phyloP scores from a whole-genome alignment of 2,888 invertebrate species.

The Himalopsyche tibetana region DNA sequence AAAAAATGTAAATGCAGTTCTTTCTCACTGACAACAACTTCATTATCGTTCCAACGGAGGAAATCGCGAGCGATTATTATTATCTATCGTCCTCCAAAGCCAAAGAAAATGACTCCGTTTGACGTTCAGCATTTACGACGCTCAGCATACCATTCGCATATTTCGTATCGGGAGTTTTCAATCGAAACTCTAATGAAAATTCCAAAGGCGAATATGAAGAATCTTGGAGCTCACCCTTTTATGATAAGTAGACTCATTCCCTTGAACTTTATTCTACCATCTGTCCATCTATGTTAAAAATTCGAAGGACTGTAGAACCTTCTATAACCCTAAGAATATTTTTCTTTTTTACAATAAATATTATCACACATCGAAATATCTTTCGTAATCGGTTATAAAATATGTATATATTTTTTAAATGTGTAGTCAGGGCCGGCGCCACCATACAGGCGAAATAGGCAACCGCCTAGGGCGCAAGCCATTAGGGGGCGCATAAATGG shows the following conservation, averaged over 20 bases:
- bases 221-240: neutral
- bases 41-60: neutral
- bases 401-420: too few relatives aligned
- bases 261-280: too few relatives aligned
- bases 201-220: neutral
- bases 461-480: too few relatives aligned
- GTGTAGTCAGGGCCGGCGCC: too few relatives aligned
- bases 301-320: too few relatives aligned
- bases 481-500: too few relatives aligned
- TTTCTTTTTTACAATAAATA: too few relatives aligned
- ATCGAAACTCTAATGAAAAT: neutral
- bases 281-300: too few relatives aligned
- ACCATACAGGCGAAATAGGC: too few relatives aligned
- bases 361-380: too few relatives aligned
- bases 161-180: neutral
- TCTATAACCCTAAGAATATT: too few relatives aligned
- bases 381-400: too few relatives aligned
- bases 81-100: neutral
- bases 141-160: neutral
- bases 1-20: neutral
- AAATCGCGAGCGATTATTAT: neutral
- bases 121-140: slow-evolving; percentile 5
- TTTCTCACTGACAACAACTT: neutral
- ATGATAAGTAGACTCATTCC: neutral
- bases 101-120: neutral